Percentiles rank a stretch among this genome's conserved stretches.
These are phyloP conservation scores for Heterohyrax brucei DNA, from an alignment of 2,797 vertebrate species.

Conservation along the genomic window DNA sequence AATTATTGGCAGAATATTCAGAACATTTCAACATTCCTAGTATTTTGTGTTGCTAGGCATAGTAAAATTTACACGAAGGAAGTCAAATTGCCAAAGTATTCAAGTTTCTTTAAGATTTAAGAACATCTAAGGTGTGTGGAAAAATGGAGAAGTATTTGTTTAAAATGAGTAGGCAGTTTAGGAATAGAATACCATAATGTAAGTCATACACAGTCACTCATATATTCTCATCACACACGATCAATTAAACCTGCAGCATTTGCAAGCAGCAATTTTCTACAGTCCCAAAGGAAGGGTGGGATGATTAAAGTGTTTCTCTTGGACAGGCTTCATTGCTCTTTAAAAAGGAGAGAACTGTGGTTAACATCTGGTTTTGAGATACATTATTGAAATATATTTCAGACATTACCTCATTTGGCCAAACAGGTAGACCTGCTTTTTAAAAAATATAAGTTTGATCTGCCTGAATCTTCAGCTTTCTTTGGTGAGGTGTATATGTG, in stretches of 20 bases:
- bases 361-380: constrained; percentile 85
- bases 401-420: constrained; percentile 79
- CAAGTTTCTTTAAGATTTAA: constrained; percentile 65
- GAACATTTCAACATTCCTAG: constrained; percentile 42
- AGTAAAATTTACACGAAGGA: constrained; percentile 58
- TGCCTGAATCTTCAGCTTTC: constrained; percentile 60
- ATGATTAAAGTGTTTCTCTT: constrained; percentile 85
- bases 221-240: constrained; percentile 4
- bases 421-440: constrained; percentile 69
- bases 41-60: constrained; percentile 61
- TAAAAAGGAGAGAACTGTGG: constrained; percentile 86
- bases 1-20: constrained; percentile 63
- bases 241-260: constrained; percentile 76
- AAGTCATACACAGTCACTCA: constrained; percentile 72
- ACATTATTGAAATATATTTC: constrained; percentile 86
- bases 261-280: constrained; percentile 80
- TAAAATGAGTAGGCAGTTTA: constrained; percentile 71
- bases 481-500: neutral
- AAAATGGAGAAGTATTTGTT: constrained; percentile 66
- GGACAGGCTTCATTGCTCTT: constrained; percentile 86
- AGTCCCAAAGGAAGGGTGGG: constrained; percentile 75
- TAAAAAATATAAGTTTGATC: constrained; percentile 72
- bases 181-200: constrained; percentile 69
- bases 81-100: constrained; percentile 50
- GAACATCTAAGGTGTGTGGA: neutral